Evolutionary conservation across 37 sponge, comb jelly and placozoan species (phyloP).

Genomic region (Petrosia ficiformis): DNA sequence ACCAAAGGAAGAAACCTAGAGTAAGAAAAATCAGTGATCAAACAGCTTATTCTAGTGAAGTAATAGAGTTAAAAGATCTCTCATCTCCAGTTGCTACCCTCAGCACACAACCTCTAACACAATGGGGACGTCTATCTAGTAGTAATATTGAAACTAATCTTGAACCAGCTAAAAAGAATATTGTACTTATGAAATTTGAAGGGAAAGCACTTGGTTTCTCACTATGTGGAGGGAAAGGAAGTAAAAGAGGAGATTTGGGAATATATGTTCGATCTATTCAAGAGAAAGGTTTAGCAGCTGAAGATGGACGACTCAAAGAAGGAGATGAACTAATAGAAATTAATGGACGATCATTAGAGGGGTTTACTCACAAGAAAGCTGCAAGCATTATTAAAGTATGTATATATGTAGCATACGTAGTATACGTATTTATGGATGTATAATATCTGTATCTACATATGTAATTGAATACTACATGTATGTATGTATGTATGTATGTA

Average conservation of each 20-base stretch:
- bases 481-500: background rate
- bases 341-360: conserved; percentile 40
- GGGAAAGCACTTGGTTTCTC: conserved; percentile 61
- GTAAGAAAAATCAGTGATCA: background rate
- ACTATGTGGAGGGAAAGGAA: conserved; percentile 44
- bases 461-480: background rate
- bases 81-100: background rate
- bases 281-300: conserved; percentile 37
- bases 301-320: conserved; percentile 45
- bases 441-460: too few species aligned
- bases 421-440: too few species aligned
- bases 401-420: too few species aligned
- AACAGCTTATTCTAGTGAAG: background rate
- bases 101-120: conserved; percentile 11
- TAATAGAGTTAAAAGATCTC: background rate
- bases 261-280: conserved; percentile 42
- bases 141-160: background rate
- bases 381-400: conserved; percentile 57
- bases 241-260: conserved; percentile 34
- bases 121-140: conserved; percentile 15
- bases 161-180: conserved; percentile 4
- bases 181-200: conserved; percentile 42
- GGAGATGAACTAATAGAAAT: conserved; percentile 67
- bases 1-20: too few species aligned
- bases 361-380: conserved; percentile 46